Conservation (phyloP, 2,797 vertebrate species). For the Prunella strophiata region DNA sequence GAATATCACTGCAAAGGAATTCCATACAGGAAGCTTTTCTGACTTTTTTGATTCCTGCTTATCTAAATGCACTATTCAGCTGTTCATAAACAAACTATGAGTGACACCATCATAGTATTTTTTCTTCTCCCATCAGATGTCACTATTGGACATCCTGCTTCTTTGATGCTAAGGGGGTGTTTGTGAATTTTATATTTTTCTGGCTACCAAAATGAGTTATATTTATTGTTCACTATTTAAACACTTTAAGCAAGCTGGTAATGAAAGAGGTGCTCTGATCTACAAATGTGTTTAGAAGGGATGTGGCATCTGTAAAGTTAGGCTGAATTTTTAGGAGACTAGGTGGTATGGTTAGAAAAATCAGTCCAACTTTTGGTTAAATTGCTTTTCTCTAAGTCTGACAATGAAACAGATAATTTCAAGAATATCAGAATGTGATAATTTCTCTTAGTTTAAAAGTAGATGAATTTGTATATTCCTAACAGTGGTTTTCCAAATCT, state of each 20-base stretch:
- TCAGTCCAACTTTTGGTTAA: background rate
- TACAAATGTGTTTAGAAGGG: background rate
- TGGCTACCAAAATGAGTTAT: background rate
- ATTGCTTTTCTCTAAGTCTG: background rate
- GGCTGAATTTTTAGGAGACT: background rate
- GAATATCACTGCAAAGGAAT: background rate
- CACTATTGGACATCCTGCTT: background rate
- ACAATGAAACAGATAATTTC: background rate
- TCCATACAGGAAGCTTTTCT: background rate
- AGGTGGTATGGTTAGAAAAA: background rate
- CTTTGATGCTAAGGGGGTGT: background rate
- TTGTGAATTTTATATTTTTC: background rate
- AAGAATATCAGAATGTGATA: background rate
- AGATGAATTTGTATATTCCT: background rate
- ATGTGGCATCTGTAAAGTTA: background rate
- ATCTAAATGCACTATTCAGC: background rate
- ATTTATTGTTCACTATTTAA: background rate
- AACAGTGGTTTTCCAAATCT: background rate
- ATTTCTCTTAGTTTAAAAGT: background rate
- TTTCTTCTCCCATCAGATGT: background rate
- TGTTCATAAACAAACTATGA: background rate
- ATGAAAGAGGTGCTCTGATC: background rate
- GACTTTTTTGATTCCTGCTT: background rate
- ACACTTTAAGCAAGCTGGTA: background rate
- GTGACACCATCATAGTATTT: background rate